phyloP scores from a whole-genome alignment of 2,888 invertebrate genomes.

The Neria commutata region DNA sequence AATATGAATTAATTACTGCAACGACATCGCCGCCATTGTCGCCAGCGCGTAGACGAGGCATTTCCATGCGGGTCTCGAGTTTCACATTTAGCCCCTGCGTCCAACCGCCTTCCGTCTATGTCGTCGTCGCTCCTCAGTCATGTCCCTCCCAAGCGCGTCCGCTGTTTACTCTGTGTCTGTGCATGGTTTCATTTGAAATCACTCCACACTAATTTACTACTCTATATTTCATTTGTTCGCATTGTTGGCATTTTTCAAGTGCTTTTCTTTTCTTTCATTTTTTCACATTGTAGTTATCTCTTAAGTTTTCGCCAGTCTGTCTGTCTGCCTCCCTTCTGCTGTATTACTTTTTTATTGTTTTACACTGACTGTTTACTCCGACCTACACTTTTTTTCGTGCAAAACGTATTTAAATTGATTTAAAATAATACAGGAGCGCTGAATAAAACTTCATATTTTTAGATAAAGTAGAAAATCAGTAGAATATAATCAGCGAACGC shows the following conservation, averaged over 20 bases:
- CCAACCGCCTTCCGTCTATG: no score
- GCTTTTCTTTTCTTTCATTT: constrained; percentile 31
- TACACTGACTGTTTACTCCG: no score
- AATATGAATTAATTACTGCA: constrained; percentile 13
- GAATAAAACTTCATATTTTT: no score
- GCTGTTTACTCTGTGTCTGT: no score
- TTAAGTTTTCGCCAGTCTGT: neutral
- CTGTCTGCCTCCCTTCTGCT: neutral
- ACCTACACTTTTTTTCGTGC: no score
- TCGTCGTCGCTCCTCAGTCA: neutral
- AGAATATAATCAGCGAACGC: no score
- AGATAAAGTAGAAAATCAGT: no score
- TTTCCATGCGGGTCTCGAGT: constrained; percentile 37
- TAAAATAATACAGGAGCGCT: no score
- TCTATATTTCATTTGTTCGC: no score
- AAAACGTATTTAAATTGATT: no score
- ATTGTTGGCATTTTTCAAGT: constrained; percentile 42
- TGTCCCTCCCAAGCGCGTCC: no score
- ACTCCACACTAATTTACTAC: constrained; percentile 22
- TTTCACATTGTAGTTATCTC: constrained; percentile 7
- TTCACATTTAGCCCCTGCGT: constrained; percentile 23
- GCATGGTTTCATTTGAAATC: constrained; percentile 8
- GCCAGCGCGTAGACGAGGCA: neutral
- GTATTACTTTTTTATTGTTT: constrained; percentile 2
- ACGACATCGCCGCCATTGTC: constrained; percentile 1